Evolutionary conservation across 2,888 invertebrate genomes (phyloP).

Genomic region (Mellilla xanthometata): DNA sequence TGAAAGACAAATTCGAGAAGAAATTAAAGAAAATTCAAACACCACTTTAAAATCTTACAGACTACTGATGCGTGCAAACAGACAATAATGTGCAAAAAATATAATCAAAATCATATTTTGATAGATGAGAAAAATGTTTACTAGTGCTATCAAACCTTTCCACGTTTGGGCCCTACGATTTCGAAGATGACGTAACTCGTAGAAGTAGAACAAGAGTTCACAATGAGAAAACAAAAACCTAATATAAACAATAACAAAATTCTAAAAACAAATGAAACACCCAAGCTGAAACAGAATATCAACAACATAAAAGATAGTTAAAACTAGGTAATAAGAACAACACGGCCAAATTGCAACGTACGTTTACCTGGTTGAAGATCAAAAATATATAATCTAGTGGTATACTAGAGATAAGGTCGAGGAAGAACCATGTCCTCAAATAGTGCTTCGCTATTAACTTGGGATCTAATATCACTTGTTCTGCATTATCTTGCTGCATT

Average conservation of each 20-base stretch:
- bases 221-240: constrained; percentile 66
- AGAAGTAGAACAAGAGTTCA: constrained; percentile 72
- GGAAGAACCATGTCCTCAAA: constrained; percentile 99
- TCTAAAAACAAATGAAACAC: constrained; percentile 75
- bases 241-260: constrained; percentile 58
- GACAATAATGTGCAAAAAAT: constrained; percentile 41
- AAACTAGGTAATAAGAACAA: constrained; percentile 76
- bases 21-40: constrained; percentile 39
- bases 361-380: constrained; percentile 98
- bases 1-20: constrained; percentile 31
- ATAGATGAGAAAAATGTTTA: constrained; percentile 47
- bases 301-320: constrained; percentile 81
- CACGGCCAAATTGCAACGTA: constrained; percentile 84
- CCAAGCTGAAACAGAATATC: constrained; percentile 82
- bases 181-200: constrained; percentile 72
- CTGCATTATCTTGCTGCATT: constrained; percentile 99
- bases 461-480: constrained; percentile 99
- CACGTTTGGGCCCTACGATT: constrained; percentile 64
- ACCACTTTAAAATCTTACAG: constrained; percentile 54
- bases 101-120: constrained; percentile 40
- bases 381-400: constrained; percentile 99
- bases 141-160: constrained; percentile 76
- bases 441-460: constrained; percentile 99
- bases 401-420: constrained; percentile 99
- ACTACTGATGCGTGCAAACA: constrained; percentile 63